Evolutionary conservation across 2,797 vertebrate species (phyloP), one percentile per base, ranked within the genome.

Genomic region (Melanotaenia parkinsoni): DNA sequence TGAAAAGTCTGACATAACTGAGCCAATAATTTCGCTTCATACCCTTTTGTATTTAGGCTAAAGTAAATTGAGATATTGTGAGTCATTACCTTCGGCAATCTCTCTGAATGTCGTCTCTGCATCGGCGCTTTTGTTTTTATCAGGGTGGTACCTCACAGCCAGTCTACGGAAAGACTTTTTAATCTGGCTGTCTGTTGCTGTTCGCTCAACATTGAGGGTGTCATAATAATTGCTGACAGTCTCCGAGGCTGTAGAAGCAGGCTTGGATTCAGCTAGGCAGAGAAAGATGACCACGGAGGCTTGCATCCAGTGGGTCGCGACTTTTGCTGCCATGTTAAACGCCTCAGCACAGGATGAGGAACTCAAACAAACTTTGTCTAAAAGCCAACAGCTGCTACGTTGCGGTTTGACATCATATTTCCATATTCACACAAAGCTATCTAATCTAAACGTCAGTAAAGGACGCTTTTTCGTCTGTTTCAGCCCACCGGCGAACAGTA

Each of bases 101-200:
- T 93, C 91, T 33, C 90, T 89, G 83, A 94, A 94, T 0, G 76
- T 70, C 54, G 57, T 74, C 77, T 93, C 92, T 12, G 93, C 91
- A n/a, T 86, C 84, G 4, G 72, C n/a, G 71, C 83, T 80, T 76
- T 80, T 92, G 87, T 91, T 92, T 75, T 94, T 94, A 79, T 94
- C 93, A 0, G 93, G 94, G 60, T 94, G 94, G 67, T 87, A 84
- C 74, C 86, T 89, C 4, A 89, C 28, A 30, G 91, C 91, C 76
- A 93, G 85, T 20, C 71, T 70, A 53, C 87, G 90, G 67, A 92
- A 94, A 61, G 87, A 83, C 72, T 78, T 87, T 69, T 88, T 91
- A 45, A 93, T 89, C 84, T 91, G 78, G 3, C 37, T 73, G 68
- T 51, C 77, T 1, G 85, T 84, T 37, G 90, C 88, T 1, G 84